Evolutionary conservation across 2,113 vertebrate species (phyloP).

Genomic region (Apteryx owenii): DNA sequence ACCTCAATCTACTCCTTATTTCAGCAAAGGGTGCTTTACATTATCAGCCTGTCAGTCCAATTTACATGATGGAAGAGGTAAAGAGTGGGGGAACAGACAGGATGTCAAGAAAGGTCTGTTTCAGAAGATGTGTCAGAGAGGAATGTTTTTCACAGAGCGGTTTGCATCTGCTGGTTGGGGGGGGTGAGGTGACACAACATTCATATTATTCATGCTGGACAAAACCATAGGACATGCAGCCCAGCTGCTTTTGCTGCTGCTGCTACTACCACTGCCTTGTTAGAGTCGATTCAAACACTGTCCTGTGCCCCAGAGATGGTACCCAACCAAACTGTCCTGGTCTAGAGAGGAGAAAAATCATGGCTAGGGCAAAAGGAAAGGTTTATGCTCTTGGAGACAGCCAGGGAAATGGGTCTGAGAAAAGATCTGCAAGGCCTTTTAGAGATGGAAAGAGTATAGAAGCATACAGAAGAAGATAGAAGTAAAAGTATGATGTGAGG

Average conservation of each 20-base stretch:
- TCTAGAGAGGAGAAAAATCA: not conserved
- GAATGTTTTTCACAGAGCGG: not conserved
- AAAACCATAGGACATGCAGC: not conserved
- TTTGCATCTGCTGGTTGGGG: not conserved
- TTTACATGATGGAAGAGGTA: not conserved
- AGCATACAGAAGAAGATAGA: not conserved
- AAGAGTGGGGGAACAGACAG: not conserved
- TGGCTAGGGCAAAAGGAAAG: not conserved
- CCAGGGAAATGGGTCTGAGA: not conserved
- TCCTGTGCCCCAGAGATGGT: not conserved
- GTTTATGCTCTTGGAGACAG: not conserved
- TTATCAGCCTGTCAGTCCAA: not conserved
- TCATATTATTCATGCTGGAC: not conserved
- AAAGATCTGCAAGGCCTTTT: not conserved
- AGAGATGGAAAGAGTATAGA: not conserved
- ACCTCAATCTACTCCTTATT: not conserved
- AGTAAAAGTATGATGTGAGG: not conserved
- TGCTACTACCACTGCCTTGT: not conserved
- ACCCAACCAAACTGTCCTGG: not conserved
- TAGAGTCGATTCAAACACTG: not conserved
- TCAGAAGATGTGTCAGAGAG: not conserved
- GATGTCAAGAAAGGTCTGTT: not conserved
- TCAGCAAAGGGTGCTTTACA: not conserved
- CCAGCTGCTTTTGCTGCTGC: not conserved
- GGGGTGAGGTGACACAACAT: not conserved